A percentile compares a stretch with the other conserved stretches of the same genome.
phyloP scores from a whole-genome alignment of 2,797 vertebrate species.

The Micropoecilia bifurca region DNA sequence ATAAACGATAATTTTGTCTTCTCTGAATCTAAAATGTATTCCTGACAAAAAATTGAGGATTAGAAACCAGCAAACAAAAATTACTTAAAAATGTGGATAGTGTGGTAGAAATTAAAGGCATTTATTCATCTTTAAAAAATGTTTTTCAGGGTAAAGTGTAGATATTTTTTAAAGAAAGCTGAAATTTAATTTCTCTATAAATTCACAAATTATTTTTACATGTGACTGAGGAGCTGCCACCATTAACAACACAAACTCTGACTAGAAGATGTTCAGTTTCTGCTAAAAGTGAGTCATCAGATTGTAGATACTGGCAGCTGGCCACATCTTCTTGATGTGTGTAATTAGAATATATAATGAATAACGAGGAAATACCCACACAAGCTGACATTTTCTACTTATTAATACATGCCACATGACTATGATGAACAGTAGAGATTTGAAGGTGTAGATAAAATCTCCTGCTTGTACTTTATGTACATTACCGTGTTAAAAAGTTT shows the following conservation, averaged over 20 bases:
- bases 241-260: not conserved
- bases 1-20: not conserved
- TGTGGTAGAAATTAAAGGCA: not conserved
- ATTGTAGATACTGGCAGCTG: not conserved
- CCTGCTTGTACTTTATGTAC: constrained; percentile 12
- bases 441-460: constrained; percentile 1
- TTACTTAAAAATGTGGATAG: not conserved
- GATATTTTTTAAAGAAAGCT: not conserved
- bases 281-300: not conserved
- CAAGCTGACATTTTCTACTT: not conserved
- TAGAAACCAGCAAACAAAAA: not conserved
- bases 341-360: not conserved
- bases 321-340: not conserved
- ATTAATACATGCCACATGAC: not conserved
- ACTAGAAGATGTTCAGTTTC: not conserved
- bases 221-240: not conserved
- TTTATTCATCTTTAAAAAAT: not conserved
- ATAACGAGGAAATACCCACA: not conserved
- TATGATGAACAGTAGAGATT: not conserved
- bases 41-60: not conserved
- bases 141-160: too few relatives aligned
- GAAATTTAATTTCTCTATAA: not conserved
- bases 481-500: not conserved
- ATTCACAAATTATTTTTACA: not conserved
- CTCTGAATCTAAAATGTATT: not conserved